phyloP scores from a whole-genome alignment of 92 coral and sea anemone genomes.

The Metridium senile region DNA sequence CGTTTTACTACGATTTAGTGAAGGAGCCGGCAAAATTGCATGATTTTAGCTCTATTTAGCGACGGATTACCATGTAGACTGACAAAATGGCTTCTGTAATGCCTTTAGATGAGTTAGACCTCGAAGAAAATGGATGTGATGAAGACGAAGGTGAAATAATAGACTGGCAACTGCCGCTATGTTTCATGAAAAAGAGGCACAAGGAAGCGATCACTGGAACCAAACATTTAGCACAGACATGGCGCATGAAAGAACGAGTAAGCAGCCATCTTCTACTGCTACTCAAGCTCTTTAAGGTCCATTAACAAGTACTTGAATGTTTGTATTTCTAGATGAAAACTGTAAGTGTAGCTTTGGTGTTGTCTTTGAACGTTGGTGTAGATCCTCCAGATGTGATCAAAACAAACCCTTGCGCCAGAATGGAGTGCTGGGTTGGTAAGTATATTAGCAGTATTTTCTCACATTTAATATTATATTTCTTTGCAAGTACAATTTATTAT shows the following conservation, averaged over 20 bases:
- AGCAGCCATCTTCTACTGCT: conserved; percentile 9
- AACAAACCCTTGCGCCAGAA: conserved; percentile 93
- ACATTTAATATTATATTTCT: too few relatives aligned
- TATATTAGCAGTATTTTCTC: not conserved
- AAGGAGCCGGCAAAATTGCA: conserved; percentile 18
- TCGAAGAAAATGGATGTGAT: conserved; percentile 74
- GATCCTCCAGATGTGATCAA: conserved; percentile 99
- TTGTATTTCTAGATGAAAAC: conserved; percentile 85
- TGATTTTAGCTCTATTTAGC: not conserved
- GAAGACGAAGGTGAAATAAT: conserved; percentile 98
- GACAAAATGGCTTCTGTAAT: conserved; percentile 47
- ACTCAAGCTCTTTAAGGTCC: not conserved
- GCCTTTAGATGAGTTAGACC: conserved; percentile 81
- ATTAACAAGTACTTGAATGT: not conserved
- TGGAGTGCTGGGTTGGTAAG: conserved; percentile 99
- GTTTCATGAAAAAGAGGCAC: conserved; percentile 96
- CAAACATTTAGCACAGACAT: conserved; percentile 87
- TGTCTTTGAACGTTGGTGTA: conserved; percentile 94
- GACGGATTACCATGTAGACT: conserved; percentile 11
- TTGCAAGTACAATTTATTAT: too few relatives aligned
- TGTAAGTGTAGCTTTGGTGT: conserved; percentile 91
- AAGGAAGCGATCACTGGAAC: conserved; percentile 88
- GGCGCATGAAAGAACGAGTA: conserved; percentile 98
- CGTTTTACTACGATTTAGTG: conserved; percentile 33
- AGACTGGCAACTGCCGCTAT: conserved; percentile 96